These are phyloP conservation scores for Peromyscus californicus DNA, from an alignment of 2,113 vertebrate species.

Conservation along the genomic window DNA sequence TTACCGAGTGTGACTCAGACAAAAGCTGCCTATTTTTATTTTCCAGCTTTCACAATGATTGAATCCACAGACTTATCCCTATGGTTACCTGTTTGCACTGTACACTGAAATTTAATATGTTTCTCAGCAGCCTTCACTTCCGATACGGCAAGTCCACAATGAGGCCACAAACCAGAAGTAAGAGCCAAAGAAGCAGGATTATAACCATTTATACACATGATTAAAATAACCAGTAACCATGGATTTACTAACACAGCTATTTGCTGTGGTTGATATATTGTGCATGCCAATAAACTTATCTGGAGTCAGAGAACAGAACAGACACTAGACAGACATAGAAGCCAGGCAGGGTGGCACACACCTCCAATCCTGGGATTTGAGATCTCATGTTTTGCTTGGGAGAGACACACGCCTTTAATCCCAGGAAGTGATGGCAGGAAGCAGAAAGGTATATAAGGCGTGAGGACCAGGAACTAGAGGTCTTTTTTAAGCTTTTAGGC, in stretches of 20 bases:
- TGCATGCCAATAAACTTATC: too few relatives aligned
- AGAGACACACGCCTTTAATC: too few relatives aligned
- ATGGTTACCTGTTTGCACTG: conserved; percentile 49
- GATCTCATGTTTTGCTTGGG: too few relatives aligned
- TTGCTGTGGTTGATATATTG: too few relatives aligned
- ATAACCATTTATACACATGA: not conserved
- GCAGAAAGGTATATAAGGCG: too few relatives aligned
- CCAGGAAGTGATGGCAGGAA: too few relatives aligned
- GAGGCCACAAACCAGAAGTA: conserved; percentile 22
- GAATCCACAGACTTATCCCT: conserved; percentile 50
- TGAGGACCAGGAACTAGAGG: too few relatives aligned
- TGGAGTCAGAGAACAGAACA: too few relatives aligned
- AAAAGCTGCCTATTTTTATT: conserved; percentile 43
- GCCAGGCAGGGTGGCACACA: too few relatives aligned
- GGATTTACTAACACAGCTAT: not conserved
- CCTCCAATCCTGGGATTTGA: too few relatives aligned
- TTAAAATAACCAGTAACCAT: conserved; percentile 69
- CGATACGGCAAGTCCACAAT: conserved; percentile 32
- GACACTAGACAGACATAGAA: too few relatives aligned
- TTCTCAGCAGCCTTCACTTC: not conserved
- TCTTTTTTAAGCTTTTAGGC: too few relatives aligned
- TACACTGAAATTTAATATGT: conserved; percentile 54
- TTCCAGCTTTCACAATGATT: not conserved
- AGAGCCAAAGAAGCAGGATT: conserved; percentile 4
- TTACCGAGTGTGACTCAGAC: conserved; percentile 46